Conservation (phyloP, 64 coral and sea anemone genomes). For the Trachythela sp. region DNA sequence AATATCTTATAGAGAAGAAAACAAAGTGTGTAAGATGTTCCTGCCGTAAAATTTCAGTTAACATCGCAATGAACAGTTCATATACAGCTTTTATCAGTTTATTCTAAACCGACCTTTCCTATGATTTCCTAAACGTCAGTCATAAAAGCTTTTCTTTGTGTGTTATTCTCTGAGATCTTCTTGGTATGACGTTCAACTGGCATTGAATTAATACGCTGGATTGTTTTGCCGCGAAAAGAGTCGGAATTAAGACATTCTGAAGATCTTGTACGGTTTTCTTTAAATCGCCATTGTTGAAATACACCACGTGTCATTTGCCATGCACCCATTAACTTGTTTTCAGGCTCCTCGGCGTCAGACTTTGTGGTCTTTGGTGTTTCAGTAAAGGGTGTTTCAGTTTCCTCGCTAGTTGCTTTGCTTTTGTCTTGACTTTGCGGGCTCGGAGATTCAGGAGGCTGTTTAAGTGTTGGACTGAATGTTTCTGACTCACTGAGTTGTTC, state of each 20-base stretch:
- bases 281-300: neutral
- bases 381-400: neutral
- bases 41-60: no score
- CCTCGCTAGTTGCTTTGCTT: neutral
- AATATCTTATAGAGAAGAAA: no score
- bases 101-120: neutral
- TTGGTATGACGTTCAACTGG: neutral
- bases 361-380: neutral
- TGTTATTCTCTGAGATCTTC: conserved; percentile 13
- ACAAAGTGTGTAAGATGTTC: no score
- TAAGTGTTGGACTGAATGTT: neutral
- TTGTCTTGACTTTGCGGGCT: neutral
- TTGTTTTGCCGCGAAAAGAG: neutral
- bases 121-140: neutral
- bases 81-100: neutral
- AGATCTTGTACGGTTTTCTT: neutral
- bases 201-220: conserved; percentile 5
- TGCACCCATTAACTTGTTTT: neutral
- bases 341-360: neutral
- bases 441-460: neutral
- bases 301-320: neutral
- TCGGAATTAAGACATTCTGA: neutral
- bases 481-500: conserved; percentile 9
- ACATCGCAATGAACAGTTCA: no score
- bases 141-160: neutral